phyloP scores from a whole-genome alignment of 1,140 invertebrate genomes.

The Drosophila sproati region DNA sequence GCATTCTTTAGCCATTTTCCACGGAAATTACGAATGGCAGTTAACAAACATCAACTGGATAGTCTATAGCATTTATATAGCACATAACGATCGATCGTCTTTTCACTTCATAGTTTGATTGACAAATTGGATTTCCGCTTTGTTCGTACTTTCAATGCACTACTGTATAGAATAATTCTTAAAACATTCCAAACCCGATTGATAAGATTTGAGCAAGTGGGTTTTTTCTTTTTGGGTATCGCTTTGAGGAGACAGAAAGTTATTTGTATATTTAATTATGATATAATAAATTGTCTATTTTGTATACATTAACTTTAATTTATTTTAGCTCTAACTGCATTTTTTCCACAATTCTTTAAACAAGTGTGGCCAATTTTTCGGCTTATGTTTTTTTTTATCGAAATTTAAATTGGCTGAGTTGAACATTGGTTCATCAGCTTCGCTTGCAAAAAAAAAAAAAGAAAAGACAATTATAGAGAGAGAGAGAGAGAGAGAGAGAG shows the following conservation, averaged over 20 bases:
- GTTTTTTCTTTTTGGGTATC: too few relatives aligned
- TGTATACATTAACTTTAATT: neutral
- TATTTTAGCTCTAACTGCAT: neutral
- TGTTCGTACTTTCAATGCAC: neutral
- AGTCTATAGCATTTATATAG: slow-evolving; percentile 15
- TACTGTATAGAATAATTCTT: too few relatives aligned
- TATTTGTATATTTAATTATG: too few relatives aligned
- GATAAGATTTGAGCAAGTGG: too few relatives aligned
- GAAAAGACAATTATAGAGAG: too few relatives aligned
- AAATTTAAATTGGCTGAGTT: slow-evolving; percentile 22
- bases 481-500: too few relatives aligned
- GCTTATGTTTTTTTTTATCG: neutral
- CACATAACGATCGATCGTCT: slow-evolving; percentile 1
- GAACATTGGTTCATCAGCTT: slow-evolving; percentile 5
- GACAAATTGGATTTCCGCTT: slow-evolving; percentile 18
- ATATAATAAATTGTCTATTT: too few relatives aligned
- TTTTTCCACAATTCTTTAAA: too few relatives aligned
- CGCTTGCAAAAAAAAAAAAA: slow-evolving; percentile 6
- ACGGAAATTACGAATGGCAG: slow-evolving; percentile 65
- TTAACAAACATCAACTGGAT: slow-evolving; percentile 49
- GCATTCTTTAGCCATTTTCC: slow-evolving; percentile 59
- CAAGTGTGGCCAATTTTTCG: neutral
- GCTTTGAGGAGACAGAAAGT: too few relatives aligned
- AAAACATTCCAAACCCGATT: too few relatives aligned
- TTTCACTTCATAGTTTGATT: neutral